A percentile compares a stretch with the other conserved stretches of the same genome.
phyloP scores from a whole-genome alignment of 2,797 vertebrate genomes.

The Parauchenoglanis ngamensis region DNA sequence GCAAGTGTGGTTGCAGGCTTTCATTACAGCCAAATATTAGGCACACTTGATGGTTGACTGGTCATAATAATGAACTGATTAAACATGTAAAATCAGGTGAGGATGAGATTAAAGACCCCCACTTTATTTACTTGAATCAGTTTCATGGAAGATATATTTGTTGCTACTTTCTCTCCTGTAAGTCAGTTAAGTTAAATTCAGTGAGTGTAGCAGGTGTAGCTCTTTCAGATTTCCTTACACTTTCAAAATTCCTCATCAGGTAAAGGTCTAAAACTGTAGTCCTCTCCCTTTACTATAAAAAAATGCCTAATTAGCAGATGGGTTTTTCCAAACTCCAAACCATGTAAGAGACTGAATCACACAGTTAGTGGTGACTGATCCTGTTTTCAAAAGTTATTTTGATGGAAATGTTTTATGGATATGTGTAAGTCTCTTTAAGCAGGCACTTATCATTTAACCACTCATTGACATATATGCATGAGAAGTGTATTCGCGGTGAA shows the following conservation, averaged over 20 bases:
- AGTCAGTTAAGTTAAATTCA: background rate
- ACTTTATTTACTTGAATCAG: background rate
- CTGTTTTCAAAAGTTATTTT: background rate
- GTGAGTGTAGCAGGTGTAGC: background rate
- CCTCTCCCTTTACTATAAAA: background rate
- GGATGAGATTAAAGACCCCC: background rate
- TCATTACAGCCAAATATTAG: background rate
- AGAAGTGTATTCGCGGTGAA: background rate
- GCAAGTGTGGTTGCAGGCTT: background rate
- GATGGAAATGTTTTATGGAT: background rate
- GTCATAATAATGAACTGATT: background rate
- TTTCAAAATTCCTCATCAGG: background rate
- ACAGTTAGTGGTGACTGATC: background rate
- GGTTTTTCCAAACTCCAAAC: background rate
- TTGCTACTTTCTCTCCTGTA: background rate
- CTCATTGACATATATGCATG: background rate
- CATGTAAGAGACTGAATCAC: background rate
- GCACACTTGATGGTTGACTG: background rate
- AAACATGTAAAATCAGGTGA: background rate
- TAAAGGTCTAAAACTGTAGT: background rate
- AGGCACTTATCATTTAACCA: background rate
- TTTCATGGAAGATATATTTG: background rate
- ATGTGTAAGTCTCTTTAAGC: background rate
- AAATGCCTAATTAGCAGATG: background rate
- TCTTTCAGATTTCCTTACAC: background rate